Percentiles rank a stretch among this genome's conserved stretches.
phyloP scores from a whole-genome alignment of 2,888 invertebrate genomes.

The Zaprionus obscuricornis region DNA sequence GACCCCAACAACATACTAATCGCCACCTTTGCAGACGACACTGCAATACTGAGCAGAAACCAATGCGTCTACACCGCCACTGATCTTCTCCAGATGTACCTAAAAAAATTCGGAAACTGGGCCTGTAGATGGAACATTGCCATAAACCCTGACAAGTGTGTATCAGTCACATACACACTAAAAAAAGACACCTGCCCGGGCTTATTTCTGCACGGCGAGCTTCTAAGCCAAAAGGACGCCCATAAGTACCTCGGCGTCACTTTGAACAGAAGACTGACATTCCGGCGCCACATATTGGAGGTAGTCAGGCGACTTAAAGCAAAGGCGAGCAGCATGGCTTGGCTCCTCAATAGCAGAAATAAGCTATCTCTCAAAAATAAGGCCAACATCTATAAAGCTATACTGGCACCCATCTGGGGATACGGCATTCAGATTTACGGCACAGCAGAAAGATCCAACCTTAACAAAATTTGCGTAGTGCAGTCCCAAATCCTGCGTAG shows the following conservation, averaged over 20 bases:
- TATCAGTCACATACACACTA: background rate
- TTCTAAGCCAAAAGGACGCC: background rate
- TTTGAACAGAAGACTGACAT: too few species aligned
- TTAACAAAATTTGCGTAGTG: background rate
- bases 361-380: background rate
- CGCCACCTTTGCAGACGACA: slow-evolving; percentile 4
- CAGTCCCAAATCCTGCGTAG: background rate
- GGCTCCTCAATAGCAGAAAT: background rate
- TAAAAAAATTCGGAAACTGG: background rate
- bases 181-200: background rate
- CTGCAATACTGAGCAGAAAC: background rate
- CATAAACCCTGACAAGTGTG: background rate
- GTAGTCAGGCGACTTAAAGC: background rate
- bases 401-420: background rate
- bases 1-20: background rate
- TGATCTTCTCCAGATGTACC: background rate
- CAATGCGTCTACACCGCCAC: background rate
- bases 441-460: background rate
- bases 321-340: background rate
- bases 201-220: background rate
- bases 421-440: background rate
- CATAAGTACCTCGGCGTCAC: background rate
- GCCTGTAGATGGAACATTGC: background rate
- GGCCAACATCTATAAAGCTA: background rate
- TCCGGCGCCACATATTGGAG: too few species aligned